These are phyloP conservation scores for Sciurus vulgaris DNA, from an alignment of 2,797 vertebrate genomes.

Conservation along the genomic window DNA sequence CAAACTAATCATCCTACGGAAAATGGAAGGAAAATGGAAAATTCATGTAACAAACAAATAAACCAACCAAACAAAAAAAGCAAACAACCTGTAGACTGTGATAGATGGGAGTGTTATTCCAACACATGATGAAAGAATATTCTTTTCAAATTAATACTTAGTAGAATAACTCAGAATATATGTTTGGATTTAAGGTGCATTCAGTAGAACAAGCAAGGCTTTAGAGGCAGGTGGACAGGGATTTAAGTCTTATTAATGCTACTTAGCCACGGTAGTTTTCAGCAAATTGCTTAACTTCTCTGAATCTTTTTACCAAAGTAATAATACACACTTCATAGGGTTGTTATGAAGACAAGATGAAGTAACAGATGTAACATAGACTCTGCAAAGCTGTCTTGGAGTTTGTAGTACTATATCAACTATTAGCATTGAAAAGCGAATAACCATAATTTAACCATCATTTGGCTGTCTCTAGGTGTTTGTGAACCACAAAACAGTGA, in stretches of 20 bases:
- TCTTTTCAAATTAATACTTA: background rate
- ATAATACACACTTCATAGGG: background rate
- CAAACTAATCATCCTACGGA: background rate
- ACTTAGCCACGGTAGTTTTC: slow-evolving; percentile 36
- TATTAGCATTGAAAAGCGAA: slow-evolving; percentile 40
- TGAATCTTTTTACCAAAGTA: slow-evolving; percentile 30
- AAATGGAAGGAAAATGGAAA: slow-evolving; percentile 41
- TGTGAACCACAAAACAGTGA: slow-evolving; percentile 56
- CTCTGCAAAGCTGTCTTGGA: slow-evolving; percentile 43
- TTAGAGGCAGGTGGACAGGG: background rate
- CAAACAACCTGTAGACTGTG: background rate
- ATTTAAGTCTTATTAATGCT: slow-evolving; percentile 46
- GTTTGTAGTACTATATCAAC: slow-evolving; percentile 52
- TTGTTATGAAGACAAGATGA: slow-evolving; percentile 23
- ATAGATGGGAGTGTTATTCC: slow-evolving; percentile 12
- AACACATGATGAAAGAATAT: slow-evolving; percentile 25
- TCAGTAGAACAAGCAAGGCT: slow-evolving; percentile 43
- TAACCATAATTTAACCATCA: slow-evolving; percentile 49
- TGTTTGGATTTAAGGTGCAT: background rate
- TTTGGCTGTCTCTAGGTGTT: slow-evolving; percentile 33
- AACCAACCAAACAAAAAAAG: background rate
- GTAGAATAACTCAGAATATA: slow-evolving; percentile 10
- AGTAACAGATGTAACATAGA: slow-evolving; percentile 12
- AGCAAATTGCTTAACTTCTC: slow-evolving; percentile 54
- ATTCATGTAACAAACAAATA: slow-evolving; percentile 21